Base-by-base conservation (phyloP, 2,888 invertebrate genomes). In the Helobdella robusta region DNA sequence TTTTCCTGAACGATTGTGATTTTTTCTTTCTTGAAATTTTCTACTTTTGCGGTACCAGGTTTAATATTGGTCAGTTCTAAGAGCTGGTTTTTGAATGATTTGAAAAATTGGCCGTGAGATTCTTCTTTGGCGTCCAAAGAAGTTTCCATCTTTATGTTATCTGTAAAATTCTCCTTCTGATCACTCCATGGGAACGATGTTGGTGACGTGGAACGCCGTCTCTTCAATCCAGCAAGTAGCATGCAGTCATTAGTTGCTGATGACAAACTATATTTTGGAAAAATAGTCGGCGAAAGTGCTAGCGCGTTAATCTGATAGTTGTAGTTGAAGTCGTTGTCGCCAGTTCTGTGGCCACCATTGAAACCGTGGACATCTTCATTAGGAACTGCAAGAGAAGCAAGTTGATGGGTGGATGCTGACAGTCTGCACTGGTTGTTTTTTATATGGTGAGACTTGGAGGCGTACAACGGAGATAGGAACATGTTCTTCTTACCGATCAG, bases 261-360 rank as follows among this genome's bases (percentile, higher is more conserved):
- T n/a, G 30, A 30, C n/a, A 11, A 30, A 2, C 56, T 32, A 28
- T 11, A 32, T 1, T 28, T 56, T 28, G 56, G 56, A 56, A 28
- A 30, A 11, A 32, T 32, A 5, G 72, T 72, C 0, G 77, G 75
- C 8, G 76, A 75, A 23, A 75, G 69, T 6, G 75, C 72, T 25
- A 76, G 71, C 11, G 75, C 74, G 46, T 75, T 75, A 63, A 76
- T 66, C 46, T 71, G 70, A 56, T 63, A 59, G 60, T 68, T 69
- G 50, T 20, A 18, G 32, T 25, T 20, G 25, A 5, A 44, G 50
- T 18, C 28, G 44, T 28, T 20, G 25, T 20, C 20, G 2, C 28
- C 34, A 28, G 46, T n/a, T 25, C n/a, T 28, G 8, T 44, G 40
- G n/a, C n/a, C n/a, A n/a, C n/a, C n/a, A n/a, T n/a, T n/a, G n/a